Evolutionary conservation across 2,113 vertebrate species (phyloP).

Genomic region (Sminthopsis crassicaudata): DNA sequence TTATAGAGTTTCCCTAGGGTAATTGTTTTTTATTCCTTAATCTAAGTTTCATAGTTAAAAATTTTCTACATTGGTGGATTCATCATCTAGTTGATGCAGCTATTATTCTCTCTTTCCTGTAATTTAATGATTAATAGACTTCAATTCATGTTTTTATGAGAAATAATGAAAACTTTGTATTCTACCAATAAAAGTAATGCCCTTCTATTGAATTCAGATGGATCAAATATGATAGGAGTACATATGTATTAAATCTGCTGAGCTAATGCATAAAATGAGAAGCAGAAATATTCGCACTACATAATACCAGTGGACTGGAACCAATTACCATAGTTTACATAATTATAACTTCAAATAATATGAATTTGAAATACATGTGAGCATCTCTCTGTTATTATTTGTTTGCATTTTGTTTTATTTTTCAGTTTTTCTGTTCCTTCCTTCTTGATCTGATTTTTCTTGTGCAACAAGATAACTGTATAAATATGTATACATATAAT

Average conservation of each 20-base stretch:
- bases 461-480: too few relatives aligned
- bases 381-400: too few relatives aligned
- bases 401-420: too few relatives aligned
- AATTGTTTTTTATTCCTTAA: neutral
- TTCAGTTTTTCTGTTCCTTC: too few relatives aligned
- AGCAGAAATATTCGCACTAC: neutral
- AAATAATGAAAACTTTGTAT: neutral
- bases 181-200: neutral
- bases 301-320: neutral
- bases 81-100: neutral
- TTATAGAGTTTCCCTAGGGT: neutral
- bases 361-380: neutral
- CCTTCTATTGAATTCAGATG: neutral
- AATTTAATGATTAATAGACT: neutral
- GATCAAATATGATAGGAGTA: neutral
- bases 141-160: neutral
- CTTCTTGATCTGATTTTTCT: too few relatives aligned
- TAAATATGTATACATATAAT: too few relatives aligned
- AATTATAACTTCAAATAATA: neutral
- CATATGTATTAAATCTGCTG: neutral
- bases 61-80: neutral
- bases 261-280: neutral
- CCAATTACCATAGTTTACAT: neutral
- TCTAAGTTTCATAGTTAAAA: neutral
- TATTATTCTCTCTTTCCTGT: neutral